Evolutionary conservation across 1,140 invertebrate species (phyloP), one percentile per base, ranked within the genome.

Genomic region (Ostrea denselamellosa): DNA sequence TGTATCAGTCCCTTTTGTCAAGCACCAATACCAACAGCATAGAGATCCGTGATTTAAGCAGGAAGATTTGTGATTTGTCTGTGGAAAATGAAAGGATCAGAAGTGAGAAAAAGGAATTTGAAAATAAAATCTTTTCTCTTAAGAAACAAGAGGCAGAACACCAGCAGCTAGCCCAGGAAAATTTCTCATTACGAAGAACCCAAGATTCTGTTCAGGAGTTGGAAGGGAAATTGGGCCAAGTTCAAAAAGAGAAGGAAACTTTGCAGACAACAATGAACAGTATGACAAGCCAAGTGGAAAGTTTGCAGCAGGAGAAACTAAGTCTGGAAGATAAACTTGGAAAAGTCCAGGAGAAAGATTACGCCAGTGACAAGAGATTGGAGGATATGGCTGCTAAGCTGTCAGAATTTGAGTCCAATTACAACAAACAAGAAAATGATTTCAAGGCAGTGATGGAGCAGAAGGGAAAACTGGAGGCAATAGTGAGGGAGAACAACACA

Each of bases 401-500:
- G 28, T 62, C 52, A 10, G 53, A 56, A 8, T 19, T 85, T 34
- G 28, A 58, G 34, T 19, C 54, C 19, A 86, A 22, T 9, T 17
- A 81, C 9, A 58, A 84, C n/a, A 85, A 88, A 51, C 54, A 56
- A 56, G 82, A 85, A 28, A 25, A 9, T 1, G 53, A 53, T 5
- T 77, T 82, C 19, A 71, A 84, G 54, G 77, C 84, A 89, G 17
- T 89, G 68, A 82, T 25, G 19, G 84, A 89, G 14, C 86, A 89
- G 52, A 89, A 89, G 65, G n/a, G 83, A 19, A 82, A 87, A 22
- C 44, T 89, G 34, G 19, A 22, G 10, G 14, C 54, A 52, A 85
- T 89, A 0, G 68, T 89, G 10, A 85, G 87, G 62, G 89, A 89
- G 65, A 89, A 89, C 81, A 89, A 89, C 58, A 28, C 52, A 52